phyloP scores from a whole-genome alignment of 2,797 vertebrate species.

The Enoplosus armatus region DNA sequence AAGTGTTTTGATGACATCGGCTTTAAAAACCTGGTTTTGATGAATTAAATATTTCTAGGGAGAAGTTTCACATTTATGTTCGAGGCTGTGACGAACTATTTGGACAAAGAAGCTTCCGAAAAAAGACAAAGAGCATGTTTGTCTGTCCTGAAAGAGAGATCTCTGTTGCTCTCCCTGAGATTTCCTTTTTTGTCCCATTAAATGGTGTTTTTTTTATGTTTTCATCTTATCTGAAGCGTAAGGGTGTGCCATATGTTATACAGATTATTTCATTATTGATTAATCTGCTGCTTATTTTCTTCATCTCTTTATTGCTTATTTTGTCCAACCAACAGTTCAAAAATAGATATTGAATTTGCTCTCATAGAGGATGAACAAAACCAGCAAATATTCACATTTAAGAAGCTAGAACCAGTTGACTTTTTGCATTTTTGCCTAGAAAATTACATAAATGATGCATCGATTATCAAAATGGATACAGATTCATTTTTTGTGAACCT shows the following conservation, averaged over 20 bases:
- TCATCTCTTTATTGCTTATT: not conserved
- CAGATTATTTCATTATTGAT: not conserved
- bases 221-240: not conserved
- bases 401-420: not conserved
- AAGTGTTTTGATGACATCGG: constrained; percentile 39
- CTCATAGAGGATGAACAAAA: not conserved
- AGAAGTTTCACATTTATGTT: constrained; percentile 23
- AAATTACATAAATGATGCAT: not conserved
- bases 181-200: not conserved
- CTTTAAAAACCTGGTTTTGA: constrained; percentile 58
- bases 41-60: constrained; percentile 58
- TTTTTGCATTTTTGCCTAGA: not conserved
- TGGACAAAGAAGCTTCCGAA: constrained; percentile 1
- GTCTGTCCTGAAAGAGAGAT: not conserved
- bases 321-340: not conserved
- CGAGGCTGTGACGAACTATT: constrained; percentile 14
- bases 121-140: constrained; percentile 6
- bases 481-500: not conserved
- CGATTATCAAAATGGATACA: not conserved
- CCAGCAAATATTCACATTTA: not conserved
- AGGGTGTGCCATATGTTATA: not conserved
- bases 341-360: not conserved
- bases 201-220: not conserved
- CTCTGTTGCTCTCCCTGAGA: not conserved
- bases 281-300: not conserved